phyloP scores from a whole-genome alignment of 2,797 vertebrate species.

The Pipistrellus pygmaeus region DNA sequence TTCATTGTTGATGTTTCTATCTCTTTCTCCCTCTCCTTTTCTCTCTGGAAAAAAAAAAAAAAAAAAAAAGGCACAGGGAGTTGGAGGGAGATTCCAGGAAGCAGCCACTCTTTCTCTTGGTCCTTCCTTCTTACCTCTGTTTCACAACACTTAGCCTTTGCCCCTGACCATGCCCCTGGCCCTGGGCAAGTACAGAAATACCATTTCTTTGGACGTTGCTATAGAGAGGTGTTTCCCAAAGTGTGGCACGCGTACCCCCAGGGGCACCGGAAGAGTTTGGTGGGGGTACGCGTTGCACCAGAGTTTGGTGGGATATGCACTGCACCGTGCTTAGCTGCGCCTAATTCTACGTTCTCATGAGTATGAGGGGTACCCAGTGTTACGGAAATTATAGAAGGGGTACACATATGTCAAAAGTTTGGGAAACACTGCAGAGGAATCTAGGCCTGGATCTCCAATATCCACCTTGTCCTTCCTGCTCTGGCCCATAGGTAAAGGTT shows the following conservation, averaged over 20 bases:
- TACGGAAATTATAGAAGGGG: no score
- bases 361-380: no score
- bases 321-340: no score
- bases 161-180: not conserved
- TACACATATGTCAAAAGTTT: no score
- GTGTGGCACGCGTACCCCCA: no score
- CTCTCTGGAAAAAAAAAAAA: not conserved
- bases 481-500: not conserved
- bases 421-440: not conserved
- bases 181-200: not conserved
- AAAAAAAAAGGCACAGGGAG: not conserved
- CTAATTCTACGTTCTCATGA: no score
- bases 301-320: no score
- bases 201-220: not conserved
- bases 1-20: no score
- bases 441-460: not conserved
- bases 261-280: no score
- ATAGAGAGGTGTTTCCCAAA: no score
- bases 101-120: not conserved
- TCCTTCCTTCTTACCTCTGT: not conserved
- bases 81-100: not conserved
- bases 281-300: no score
- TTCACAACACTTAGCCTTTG: not conserved
- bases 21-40: no score
- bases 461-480: not conserved